phyloP scores from a whole-genome alignment of 2,797 vertebrate genomes.

The Centroberyx gerrardi region DNA sequence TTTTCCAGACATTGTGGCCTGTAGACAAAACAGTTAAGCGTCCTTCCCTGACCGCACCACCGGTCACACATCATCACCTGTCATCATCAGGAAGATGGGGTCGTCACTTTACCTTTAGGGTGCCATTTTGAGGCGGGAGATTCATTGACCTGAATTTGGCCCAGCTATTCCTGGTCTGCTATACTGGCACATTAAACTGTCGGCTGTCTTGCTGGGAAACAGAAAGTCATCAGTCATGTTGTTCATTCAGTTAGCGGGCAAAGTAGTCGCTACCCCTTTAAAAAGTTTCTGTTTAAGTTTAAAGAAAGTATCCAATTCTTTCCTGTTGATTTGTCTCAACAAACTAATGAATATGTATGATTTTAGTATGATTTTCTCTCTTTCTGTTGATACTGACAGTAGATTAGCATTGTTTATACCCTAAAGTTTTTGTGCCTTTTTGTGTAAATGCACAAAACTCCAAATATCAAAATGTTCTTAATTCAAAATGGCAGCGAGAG shows the following conservation, averaged over 20 bases:
- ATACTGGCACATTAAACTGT: not conserved
- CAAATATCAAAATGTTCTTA: too few relatives aligned
- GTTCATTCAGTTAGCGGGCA: not conserved
- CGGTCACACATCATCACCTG: constrained; percentile 54
- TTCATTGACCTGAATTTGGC: constrained; percentile 5
- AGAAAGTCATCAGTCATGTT: too few relatives aligned
- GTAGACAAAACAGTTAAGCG: constrained; percentile 12
- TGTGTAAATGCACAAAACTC: too few relatives aligned
- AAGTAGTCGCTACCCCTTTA: not conserved
- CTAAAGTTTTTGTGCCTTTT: too few relatives aligned
- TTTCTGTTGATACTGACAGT: too few relatives aligned
- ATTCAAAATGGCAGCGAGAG: too few relatives aligned
- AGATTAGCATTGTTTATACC: too few relatives aligned
- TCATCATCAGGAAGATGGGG: not conserved
- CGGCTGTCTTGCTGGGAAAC: constrained; percentile 1
- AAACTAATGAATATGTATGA: too few relatives aligned
- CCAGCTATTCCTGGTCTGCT: constrained; percentile 17
- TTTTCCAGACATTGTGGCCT: not conserved
- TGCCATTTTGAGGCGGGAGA: constrained; percentile 18
- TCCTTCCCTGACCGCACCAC: constrained; percentile 8
- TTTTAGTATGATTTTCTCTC: too few relatives aligned
- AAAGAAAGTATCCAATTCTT: too few relatives aligned
- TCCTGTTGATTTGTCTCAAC: too few relatives aligned
- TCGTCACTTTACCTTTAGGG: not conserved
- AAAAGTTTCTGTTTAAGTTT: too few relatives aligned